Evolutionary conservation across 2,113 vertebrate species (phyloP).

Genomic region (Cebidichthys violaceus): DNA sequence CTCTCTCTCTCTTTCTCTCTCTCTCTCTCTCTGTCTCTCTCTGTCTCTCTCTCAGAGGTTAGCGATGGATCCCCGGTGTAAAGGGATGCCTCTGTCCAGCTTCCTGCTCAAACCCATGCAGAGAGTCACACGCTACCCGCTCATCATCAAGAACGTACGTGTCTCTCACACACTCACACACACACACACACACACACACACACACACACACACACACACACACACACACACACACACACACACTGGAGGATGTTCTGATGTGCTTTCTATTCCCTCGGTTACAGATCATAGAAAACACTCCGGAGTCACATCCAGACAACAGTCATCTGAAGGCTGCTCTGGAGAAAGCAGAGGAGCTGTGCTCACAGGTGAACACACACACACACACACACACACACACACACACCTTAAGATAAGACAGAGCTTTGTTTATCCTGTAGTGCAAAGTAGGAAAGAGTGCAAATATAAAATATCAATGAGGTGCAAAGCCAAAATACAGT

Average conservation of each 20-base stretch:
- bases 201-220: neutral
- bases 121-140: slow-evolving; percentile 96
- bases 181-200: neutral
- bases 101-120: slow-evolving; percentile 99
- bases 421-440: too few relatives aligned
- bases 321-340: slow-evolving; percentile 95
- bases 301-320: slow-evolving; percentile 95
- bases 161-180: neutral
- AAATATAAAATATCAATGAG: too few relatives aligned
- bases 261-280: too few relatives aligned
- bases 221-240: neutral
- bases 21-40: neutral
- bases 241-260: neutral
- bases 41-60: slow-evolving; percentile 87
- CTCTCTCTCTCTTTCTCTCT: neutral
- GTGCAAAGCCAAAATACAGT: too few relatives aligned
- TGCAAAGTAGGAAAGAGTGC: too few relatives aligned
- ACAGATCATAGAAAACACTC: slow-evolving; percentile 97
- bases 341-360: slow-evolving; percentile 97
- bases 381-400: slow-evolving; percentile 13
- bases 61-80: slow-evolving; percentile 97
- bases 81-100: slow-evolving; percentile 98
- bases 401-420: neutral
- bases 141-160: slow-evolving; percentile 98
- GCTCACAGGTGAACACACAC: slow-evolving; percentile 86